A percentile compares a stretch with the other conserved stretches of the same genome.
Evolutionary conservation across 2,888 invertebrate species (phyloP).

Genomic region (Tridacna gigas): DNA sequence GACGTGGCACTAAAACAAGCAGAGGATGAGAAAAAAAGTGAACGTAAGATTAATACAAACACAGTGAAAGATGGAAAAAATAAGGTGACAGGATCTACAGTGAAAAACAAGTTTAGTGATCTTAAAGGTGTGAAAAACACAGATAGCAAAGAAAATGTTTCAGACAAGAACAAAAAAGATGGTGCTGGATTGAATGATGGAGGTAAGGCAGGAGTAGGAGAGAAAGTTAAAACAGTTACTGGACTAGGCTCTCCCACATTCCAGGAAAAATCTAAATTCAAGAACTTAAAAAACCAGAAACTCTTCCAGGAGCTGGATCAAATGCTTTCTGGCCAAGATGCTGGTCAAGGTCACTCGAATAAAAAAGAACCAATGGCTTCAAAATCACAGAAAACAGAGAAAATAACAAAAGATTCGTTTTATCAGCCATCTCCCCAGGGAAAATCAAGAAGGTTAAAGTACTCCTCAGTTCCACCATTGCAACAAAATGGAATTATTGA

Average conservation of each 20-base stretch:
- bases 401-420: conserved; percentile 35
- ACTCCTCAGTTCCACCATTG: conserved; percentile 24
- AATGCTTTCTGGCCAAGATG: conserved; percentile 46
- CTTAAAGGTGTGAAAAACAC: conserved; percentile 4
- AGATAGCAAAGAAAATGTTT: background rate
- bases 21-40: conserved; percentile 20
- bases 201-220: background rate
- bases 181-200: conserved; percentile 28
- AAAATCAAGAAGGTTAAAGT: conserved; percentile 9
- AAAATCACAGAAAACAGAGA: conserved; percentile 24
- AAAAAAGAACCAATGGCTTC: conserved; percentile 20
- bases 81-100: conserved; percentile 33
- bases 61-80: conserved; percentile 17
- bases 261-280: conserved; percentile 43
- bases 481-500: conserved; percentile 32
- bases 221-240: conserved; percentile 31
- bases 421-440: conserved; percentile 36
- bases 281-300: conserved; percentile 55
- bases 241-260: conserved; percentile 36
- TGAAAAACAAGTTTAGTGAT: conserved; percentile 18
- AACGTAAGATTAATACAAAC: conserved; percentile 9
- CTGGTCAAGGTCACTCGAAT: background rate
- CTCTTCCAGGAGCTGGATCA: conserved; percentile 56
- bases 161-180: conserved; percentile 19
- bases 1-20: conserved; percentile 55